A percentile compares a stretch with the other conserved stretches of the same genome.
Evolutionary conservation across 2,113 vertebrate genomes (phyloP).

Genomic region (Opisthocomus hoazin): DNA sequence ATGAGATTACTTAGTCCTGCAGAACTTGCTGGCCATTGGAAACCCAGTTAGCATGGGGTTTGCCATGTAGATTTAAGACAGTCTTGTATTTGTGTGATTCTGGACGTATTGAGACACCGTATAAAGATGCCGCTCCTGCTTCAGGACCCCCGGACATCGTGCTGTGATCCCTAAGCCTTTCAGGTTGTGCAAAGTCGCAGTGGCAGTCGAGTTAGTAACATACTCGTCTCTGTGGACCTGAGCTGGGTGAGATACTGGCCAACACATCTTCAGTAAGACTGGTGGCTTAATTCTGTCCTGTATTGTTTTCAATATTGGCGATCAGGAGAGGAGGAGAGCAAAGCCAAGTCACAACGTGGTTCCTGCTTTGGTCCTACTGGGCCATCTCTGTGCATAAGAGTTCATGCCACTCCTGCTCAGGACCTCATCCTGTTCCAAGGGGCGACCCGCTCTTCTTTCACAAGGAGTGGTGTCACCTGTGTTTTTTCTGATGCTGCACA

Average conservation of each 20-base stretch:
- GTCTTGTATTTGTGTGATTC: background rate
- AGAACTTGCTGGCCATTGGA: background rate
- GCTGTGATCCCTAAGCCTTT: background rate
- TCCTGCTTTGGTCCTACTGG: background rate
- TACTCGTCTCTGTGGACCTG: rapidly evolving
- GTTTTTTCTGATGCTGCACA: background rate
- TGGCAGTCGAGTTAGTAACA: background rate
- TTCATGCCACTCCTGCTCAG: background rate
- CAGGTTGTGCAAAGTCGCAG: background rate
- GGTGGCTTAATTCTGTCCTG: background rate
- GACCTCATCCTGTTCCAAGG: background rate
- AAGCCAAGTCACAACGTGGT: background rate
- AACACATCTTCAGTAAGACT: too few species aligned
- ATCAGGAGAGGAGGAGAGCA: background rate
- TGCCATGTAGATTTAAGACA: background rate
- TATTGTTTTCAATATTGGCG: background rate
- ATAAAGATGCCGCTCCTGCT: background rate
- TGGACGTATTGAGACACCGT: background rate
- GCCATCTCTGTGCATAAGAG: background rate
- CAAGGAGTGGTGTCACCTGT: background rate
- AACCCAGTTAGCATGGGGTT: background rate
- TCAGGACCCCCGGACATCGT: background rate
- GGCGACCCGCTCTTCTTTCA: background rate
- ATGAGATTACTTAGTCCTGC: background rate
- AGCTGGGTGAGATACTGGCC: background rate